Evolutionary conservation across 2,888 invertebrate species (phyloP).

Genomic region (Polyommatus icarus): DNA sequence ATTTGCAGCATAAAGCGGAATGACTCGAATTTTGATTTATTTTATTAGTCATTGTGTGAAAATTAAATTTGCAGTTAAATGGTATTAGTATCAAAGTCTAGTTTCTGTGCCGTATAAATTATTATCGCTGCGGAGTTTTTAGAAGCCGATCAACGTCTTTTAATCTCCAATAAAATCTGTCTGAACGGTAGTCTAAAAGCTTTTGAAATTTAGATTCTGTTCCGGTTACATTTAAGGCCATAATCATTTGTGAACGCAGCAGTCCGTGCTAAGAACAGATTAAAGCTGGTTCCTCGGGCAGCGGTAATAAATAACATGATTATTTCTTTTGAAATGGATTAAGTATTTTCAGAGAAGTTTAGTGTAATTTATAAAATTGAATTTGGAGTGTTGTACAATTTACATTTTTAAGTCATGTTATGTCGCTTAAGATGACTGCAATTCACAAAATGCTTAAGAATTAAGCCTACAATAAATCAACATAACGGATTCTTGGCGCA

Average conservation of each 20-base stretch:
- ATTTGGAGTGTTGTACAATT: constrained; percentile 8
- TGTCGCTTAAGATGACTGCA: constrained; percentile 2
- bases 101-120: constrained; percentile 48
- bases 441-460: not conserved
- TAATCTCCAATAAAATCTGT: constrained; percentile 74
- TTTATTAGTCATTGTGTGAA: not conserved
- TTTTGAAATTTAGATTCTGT: constrained; percentile 29
- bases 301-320: constrained; percentile 77
- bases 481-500: not conserved
- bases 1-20: not conserved
- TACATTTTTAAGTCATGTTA: constrained; percentile 14
- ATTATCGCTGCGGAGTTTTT: constrained; percentile 61
- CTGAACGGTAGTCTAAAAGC: constrained; percentile 41
- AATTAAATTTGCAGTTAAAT: constrained; percentile 16
- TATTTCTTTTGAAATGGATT: constrained; percentile 71
- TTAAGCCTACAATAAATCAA: not conserved
- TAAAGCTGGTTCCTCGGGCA: constrained; percentile 67
- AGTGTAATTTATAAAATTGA: constrained; percentile 31
- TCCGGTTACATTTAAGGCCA: constrained; percentile 24
- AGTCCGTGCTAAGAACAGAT: constrained; percentile 68
- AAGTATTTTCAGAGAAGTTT: constrained; percentile 50
- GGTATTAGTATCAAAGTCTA: constrained; percentile 45
- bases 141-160: constrained; percentile 65
- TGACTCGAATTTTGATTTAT: not conserved
- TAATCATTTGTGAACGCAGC: constrained; percentile 30